phyloP scores from a whole-genome alignment of 2,113 vertebrate genomes.

The Abramis brama region DNA sequence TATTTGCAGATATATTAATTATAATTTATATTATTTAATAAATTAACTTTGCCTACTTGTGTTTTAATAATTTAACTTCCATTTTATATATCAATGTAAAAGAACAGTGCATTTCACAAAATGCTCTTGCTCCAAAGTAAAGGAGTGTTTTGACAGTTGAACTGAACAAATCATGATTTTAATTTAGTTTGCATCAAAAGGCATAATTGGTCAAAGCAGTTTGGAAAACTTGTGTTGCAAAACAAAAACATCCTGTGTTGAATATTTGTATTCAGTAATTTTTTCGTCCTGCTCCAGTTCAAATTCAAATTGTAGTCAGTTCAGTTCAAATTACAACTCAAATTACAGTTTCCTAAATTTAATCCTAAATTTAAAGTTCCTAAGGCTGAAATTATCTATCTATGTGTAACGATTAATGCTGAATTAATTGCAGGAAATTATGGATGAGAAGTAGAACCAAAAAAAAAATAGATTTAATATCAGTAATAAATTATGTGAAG shows the following conservation, averaged over 20 bases:
- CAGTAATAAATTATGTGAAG: background rate
- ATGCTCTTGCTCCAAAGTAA: background rate
- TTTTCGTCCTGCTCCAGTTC: background rate
- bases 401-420: background rate
- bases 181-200: background rate
- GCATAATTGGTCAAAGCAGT: background rate
- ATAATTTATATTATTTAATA: too few relatives aligned
- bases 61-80: too few relatives aligned
- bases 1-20: too few relatives aligned
- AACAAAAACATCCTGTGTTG: background rate
- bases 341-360: background rate
- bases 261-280: background rate
- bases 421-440: conserved; percentile 1
- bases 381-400: background rate
- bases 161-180: background rate
- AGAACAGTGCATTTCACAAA: background rate
- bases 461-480: conserved; percentile 1
- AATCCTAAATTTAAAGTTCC: background rate
- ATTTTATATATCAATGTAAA: background rate
- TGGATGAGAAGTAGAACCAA: background rate
- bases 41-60: too few relatives aligned
- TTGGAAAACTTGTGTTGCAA: background rate
- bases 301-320: background rate
- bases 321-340: background rate
- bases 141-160: background rate